A percentile compares a stretch with the other conserved stretches of the same genome.
These are phyloP conservation scores for Daboia siamensis DNA, from an alignment of 2,113 vertebrate genomes.

Conservation along the genomic window DNA sequence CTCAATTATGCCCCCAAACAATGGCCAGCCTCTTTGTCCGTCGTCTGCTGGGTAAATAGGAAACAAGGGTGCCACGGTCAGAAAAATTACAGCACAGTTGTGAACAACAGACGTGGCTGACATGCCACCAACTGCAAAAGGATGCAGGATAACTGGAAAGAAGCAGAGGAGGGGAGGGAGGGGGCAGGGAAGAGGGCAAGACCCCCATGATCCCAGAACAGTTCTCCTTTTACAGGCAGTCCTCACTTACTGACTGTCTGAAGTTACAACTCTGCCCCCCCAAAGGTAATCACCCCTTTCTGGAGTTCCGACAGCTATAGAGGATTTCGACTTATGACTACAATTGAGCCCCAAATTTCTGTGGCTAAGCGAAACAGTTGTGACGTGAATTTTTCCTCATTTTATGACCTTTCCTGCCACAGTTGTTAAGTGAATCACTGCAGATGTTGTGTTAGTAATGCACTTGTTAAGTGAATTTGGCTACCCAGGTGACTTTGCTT, in stretches of 20 bases:
- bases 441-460: too few relatives aligned
- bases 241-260: not conserved
- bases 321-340: not conserved
- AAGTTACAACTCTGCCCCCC: not conserved
- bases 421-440: not conserved
- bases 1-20: slow-evolving; percentile 64
- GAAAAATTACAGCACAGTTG: slow-evolving; percentile 52
- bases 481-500: too few relatives aligned
- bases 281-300: not conserved
- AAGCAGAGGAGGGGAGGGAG: not conserved
- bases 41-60: slow-evolving; percentile 55
- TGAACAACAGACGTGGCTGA: slow-evolving; percentile 45
- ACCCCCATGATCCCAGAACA: not conserved
- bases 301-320: not conserved
- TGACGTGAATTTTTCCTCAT: not conserved
- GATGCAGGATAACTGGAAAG: slow-evolving; percentile 1
- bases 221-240: not conserved
- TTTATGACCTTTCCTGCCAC: not conserved
- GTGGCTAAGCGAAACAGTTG: not conserved
- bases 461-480: too few relatives aligned
- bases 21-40: slow-evolving; percentile 61
- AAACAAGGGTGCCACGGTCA: slow-evolving; percentile 57
- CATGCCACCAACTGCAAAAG: slow-evolving; percentile 53
- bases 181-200: not conserved
- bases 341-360: not conserved